These are phyloP conservation scores for Eilema depressum DNA, from an alignment of 2,888 invertebrate species.

Conservation along the genomic window DNA sequence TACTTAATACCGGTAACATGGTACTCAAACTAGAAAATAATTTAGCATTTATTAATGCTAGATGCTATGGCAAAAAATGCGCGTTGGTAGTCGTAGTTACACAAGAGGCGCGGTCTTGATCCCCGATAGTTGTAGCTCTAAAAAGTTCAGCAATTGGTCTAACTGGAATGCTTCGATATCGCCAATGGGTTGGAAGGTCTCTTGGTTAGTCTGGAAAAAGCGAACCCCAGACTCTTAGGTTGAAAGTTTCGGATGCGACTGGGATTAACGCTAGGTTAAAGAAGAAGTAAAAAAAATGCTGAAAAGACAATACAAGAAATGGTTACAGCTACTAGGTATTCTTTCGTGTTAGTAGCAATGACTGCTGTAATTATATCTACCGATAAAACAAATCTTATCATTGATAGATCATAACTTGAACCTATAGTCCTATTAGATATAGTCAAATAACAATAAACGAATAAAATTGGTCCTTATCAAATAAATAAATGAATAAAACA, in stretches of 20 bases:
- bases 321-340: not conserved
- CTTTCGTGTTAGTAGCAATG: not conserved
- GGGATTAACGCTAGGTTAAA: no score
- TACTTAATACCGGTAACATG: not conserved
- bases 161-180: no score
- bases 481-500: conserved; percentile 12
- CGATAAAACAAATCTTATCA: conserved; percentile 1
- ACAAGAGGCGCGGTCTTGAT: no score
- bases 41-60: no score
- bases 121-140: no score
- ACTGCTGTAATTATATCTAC: not conserved
- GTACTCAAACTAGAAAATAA: not conserved
- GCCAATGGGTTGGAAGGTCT: no score
- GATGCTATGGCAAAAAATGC: no score
- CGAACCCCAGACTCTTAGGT: no score
- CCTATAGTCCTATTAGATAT: not conserved
- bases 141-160: no score
- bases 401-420: not conserved
- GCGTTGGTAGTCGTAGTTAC: no score
- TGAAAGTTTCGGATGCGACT: no score
- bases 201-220: no score
- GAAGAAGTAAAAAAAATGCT: not conserved
- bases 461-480: not conserved
- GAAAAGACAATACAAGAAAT: not conserved
- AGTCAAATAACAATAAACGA: not conserved